A percentile compares a stretch with the other conserved stretches of the same genome.
phyloP scores from a whole-genome alignment of 2,797 vertebrate genomes.

The Platalea minor region DNA sequence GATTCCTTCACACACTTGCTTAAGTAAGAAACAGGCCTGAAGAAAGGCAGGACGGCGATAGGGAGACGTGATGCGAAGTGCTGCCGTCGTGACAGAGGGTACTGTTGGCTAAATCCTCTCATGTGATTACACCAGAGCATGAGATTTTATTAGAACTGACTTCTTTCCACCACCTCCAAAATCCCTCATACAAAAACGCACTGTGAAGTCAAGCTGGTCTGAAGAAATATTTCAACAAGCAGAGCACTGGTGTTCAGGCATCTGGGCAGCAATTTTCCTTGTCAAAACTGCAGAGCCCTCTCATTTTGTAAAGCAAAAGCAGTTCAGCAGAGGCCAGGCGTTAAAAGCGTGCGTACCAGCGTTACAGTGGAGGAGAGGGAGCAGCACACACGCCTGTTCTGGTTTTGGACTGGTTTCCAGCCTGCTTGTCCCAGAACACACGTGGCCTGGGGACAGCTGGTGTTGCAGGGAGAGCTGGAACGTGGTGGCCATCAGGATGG shows the following conservation, averaged over 20 bases:
- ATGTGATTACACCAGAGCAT: background rate
- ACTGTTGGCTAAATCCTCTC: background rate
- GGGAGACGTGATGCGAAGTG: background rate
- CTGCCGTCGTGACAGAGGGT: background rate
- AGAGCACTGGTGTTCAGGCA: background rate
- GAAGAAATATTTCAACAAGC: conserved; percentile 38
- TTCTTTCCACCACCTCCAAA: background rate
- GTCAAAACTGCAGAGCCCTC: background rate
- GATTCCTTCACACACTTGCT: background rate
- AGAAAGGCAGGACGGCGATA: background rate
- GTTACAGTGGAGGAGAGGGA: background rate
- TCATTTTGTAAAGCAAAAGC: background rate
- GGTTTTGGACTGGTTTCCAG: background rate
- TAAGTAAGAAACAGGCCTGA: background rate
- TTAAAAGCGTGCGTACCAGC: background rate
- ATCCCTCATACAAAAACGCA: background rate
- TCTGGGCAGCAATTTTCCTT: conserved; percentile 8
- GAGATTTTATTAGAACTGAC: background rate
- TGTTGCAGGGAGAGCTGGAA: background rate
- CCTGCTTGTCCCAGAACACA: background rate
- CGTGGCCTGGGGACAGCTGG: background rate
- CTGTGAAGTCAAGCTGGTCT: background rate
- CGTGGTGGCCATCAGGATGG: background rate
- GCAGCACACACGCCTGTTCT: background rate
- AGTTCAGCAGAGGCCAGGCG: background rate